A percentile compares a stretch with the other conserved stretches of the same genome.
phyloP scores from a whole-genome alignment of 2,888 invertebrate genomes.

The Lithophane semibrunnea region DNA sequence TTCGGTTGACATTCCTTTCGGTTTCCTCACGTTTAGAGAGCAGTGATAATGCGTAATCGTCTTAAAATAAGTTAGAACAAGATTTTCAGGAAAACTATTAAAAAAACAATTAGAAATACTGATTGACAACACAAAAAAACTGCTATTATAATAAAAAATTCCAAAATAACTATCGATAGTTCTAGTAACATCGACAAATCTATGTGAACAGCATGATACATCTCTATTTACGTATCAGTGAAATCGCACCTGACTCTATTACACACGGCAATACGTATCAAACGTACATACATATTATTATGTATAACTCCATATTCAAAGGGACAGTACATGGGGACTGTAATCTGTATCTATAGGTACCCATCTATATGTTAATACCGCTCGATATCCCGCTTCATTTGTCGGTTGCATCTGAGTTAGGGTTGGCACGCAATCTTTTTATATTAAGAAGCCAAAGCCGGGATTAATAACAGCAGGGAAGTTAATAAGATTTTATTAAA shows the following conservation, averaged over 20 bases:
- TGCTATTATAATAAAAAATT: neutral
- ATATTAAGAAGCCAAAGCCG: slow-evolving; percentile 17
- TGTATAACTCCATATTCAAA: slow-evolving; percentile 36
- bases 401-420: slow-evolving; percentile 69
- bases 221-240: slow-evolving; percentile 4
- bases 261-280: neutral
- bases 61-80: neutral
- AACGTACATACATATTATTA: neutral
- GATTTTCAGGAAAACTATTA: neutral
- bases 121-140: neutral
- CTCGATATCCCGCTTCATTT: slow-evolving; percentile 79
- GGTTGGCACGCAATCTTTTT: slow-evolving; percentile 65
- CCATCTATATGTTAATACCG: slow-evolving; percentile 52
- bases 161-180: neutral
- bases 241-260: slow-evolving; percentile 23
- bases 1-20: too few relatives aligned
- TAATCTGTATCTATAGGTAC: slow-evolving; percentile 34
- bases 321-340: slow-evolving; percentile 25
- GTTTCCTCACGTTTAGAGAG: too few relatives aligned
- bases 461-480: slow-evolving; percentile 27
- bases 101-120: neutral
- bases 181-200: slow-evolving; percentile 1
- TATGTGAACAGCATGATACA: neutral
- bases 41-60: neutral
- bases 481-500: slow-evolving; percentile 50